phyloP scores from a whole-genome alignment of 2,113 vertebrate species.

The Prunella fulvescens region DNA sequence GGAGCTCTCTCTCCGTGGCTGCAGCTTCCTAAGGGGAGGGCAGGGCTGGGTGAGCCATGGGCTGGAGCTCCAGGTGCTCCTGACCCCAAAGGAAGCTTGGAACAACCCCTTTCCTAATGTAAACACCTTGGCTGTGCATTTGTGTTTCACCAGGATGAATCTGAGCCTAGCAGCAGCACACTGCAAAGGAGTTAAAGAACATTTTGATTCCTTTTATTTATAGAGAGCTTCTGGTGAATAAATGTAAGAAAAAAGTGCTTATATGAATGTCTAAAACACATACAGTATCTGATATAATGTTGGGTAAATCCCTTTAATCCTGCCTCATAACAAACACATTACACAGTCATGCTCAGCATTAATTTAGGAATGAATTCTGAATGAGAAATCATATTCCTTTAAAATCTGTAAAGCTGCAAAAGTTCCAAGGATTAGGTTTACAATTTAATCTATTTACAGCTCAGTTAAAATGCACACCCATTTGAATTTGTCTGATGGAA shows the following conservation, averaged over 20 bases:
- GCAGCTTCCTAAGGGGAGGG: neutral
- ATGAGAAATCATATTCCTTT: neutral
- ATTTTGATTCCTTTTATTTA: neutral
- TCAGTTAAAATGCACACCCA: neutral
- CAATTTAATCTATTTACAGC: constrained; percentile 27
- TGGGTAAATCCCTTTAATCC: neutral
- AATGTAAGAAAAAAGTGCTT: neutral
- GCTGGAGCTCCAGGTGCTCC: neutral
- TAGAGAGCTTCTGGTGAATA: neutral
- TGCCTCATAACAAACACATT: neutral
- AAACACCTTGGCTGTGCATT: neutral
- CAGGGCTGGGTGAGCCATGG: neutral
- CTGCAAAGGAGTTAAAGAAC: neutral
- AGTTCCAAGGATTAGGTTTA: constrained; percentile 1
- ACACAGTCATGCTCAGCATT: neutral
- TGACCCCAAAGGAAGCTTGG: neutral
- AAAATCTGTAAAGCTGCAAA: neutral
- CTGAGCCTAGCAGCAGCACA: neutral
- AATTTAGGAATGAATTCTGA: neutral
- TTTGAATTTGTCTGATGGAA: constrained; percentile 22
- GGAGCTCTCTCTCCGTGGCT: neutral
- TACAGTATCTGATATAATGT: neutral
- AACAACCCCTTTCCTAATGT: neutral
- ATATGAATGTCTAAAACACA: neutral
- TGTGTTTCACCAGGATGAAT: neutral